Conservation (phyloP, 2,888 invertebrate genomes). For the Choreutis nemorana region DNA sequence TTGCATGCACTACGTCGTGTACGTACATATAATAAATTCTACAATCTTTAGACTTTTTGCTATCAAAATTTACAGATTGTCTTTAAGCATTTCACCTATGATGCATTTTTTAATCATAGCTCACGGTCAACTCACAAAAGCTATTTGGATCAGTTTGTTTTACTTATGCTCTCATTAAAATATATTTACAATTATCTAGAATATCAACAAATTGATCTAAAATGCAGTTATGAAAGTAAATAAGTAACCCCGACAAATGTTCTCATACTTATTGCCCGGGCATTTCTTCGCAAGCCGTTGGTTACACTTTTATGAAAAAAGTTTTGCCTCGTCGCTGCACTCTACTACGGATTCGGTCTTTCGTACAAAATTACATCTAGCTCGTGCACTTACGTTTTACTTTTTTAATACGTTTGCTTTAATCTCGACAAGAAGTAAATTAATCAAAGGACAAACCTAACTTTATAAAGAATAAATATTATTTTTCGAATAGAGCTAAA, state of each 20-base stretch:
- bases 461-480: no score
- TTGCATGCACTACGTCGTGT: conserved; percentile 1
- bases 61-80: no score
- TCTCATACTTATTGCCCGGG: conserved; percentile 39
- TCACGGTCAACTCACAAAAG: no score
- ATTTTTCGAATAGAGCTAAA: no score
- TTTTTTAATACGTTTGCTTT: no score
- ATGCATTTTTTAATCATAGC: no score
- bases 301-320: conserved; percentile 61
- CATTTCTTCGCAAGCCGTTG: conserved; percentile 43
- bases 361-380: no score
- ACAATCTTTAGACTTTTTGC: no score
- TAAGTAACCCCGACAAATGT: conserved; percentile 50
- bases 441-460: no score
- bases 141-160: neutral
- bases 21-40: conserved; percentile 7
- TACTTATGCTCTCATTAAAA: conserved; percentile 6
- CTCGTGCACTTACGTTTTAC: no score
- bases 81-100: no score
- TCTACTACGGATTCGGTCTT: conserved; percentile 28
- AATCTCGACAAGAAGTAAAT: no score
- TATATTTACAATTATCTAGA: conserved; percentile 13
- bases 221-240: conserved; percentile 50
- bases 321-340: conserved; percentile 48
- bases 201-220: conserved; percentile 25